Percentiles rank a stretch among this genome's conserved stretches.
Evolutionary conservation across 2,113 vertebrate genomes (phyloP).

Genomic region (Dryoscopus gambensis): DNA sequence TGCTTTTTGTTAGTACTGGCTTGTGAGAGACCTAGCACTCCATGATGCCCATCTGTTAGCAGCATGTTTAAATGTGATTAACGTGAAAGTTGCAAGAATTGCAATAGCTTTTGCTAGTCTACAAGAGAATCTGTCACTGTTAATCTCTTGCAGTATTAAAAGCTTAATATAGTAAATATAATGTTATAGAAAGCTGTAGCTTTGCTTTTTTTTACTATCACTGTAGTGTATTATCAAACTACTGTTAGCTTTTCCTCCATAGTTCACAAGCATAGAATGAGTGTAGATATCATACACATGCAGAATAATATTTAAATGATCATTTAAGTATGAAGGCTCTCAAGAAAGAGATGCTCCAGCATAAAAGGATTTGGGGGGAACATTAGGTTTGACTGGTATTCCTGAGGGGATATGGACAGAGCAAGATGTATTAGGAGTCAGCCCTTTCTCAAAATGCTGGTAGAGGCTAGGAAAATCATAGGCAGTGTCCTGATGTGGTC

Average conservation of each 20-base stretch:
- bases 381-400: background rate
- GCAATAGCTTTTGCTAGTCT: slow-evolving; percentile 40
- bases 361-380: background rate
- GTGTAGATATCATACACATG: background rate
- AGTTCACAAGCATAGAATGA: background rate
- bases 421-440: background rate
- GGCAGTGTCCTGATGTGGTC: background rate
- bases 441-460: background rate
- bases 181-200: slow-evolving; percentile 16
- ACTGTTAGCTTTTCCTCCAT: background rate
- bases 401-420: background rate
- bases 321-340: background rate
- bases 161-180: slow-evolving; percentile 61
- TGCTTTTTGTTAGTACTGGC: slow-evolving; percentile 34
- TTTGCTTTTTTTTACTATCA: slow-evolving; percentile 42
- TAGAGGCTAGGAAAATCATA: background rate
- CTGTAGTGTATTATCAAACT: slow-evolving; percentile 15
- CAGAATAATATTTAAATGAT: background rate
- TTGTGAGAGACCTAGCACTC: background rate
- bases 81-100: slow-evolving; percentile 48
- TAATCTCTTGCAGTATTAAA: slow-evolving; percentile 66
- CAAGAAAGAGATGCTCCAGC: background rate
- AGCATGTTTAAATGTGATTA: slow-evolving; percentile 55
- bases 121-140: slow-evolving; percentile 53
- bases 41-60: slow-evolving; percentile 50